These are phyloP conservation scores for Hypolimnas misippus DNA, from an alignment of 2,888 invertebrate genomes.

Conservation along the genomic window DNA sequence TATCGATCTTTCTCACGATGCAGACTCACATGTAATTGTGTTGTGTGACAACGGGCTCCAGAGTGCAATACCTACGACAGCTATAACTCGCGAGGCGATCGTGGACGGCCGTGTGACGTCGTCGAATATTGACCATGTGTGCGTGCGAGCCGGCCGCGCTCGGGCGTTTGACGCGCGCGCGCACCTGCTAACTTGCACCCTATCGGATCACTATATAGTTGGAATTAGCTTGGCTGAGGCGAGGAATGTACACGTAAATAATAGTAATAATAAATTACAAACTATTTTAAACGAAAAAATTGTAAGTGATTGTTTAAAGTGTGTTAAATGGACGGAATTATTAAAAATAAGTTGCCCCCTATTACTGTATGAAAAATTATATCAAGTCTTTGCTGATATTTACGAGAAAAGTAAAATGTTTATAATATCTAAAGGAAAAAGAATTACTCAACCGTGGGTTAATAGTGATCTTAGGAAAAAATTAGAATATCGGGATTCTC, in stretches of 20 bases:
- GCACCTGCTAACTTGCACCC: not conserved
- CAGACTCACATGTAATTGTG: slow-evolving; percentile 3
- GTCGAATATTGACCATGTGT: slow-evolving; percentile 16
- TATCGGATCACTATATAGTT: slow-evolving; percentile 6
- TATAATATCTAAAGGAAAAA: not conserved
- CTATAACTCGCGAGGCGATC: slow-evolving; percentile 14
- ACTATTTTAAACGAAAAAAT: not conserved
- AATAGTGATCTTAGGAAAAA: slow-evolving; percentile 13
- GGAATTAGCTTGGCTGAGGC: slow-evolving; percentile 4
- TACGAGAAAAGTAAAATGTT: not conserved
- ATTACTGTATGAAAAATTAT: not conserved
- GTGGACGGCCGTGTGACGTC: not conserved
- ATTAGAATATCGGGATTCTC: slow-evolving; percentile 22
- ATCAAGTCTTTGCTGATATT: not conserved
- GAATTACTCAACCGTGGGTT: slow-evolving; percentile 13
- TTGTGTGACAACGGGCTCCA: slow-evolving; percentile 12
- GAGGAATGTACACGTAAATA: not conserved
- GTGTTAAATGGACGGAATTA: slow-evolving; percentile 1
- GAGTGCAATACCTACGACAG: slow-evolving; percentile 4
- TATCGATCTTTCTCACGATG: not conserved
- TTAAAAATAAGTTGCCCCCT: not conserved
- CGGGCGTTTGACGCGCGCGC: not conserved
- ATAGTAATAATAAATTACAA: not conserved
- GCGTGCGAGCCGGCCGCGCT: not conserved
- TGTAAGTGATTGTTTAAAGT: not conserved